Conservation (phyloP, 2,113 vertebrate species). For the Piaya cayana region DNA sequence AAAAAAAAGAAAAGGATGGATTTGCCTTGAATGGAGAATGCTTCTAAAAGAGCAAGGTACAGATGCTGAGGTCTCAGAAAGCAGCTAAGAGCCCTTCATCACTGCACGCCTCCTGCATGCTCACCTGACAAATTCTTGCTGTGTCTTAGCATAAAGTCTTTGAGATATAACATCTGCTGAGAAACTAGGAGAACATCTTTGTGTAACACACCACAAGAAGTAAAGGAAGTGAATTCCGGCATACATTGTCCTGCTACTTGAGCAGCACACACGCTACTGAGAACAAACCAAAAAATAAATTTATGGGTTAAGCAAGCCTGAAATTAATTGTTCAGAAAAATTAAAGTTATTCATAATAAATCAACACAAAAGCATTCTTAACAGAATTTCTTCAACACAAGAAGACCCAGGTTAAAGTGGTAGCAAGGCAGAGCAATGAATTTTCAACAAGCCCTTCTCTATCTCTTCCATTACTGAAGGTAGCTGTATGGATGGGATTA, state of each 20-base stretch:
- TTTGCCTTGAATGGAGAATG: neutral
- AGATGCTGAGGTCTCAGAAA: neutral
- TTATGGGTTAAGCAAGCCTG: neutral
- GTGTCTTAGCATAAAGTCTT: neutral
- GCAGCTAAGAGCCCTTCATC: neutral
- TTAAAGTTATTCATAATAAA: neutral
- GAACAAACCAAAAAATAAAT: neutral
- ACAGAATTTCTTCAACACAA: neutral
- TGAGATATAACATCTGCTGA: neutral
- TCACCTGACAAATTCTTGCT: neutral
- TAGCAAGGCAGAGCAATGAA: neutral
- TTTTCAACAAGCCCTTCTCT: neutral
- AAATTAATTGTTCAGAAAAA: neutral
- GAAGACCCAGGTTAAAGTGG: neutral
- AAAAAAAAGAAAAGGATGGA: neutral
- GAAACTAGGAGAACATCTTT: neutral
- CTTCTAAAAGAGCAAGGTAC: neutral
- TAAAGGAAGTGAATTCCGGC: neutral
- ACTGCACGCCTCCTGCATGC: accelerated
- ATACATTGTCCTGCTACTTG: neutral
- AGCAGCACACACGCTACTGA: neutral
- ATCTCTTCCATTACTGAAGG: neutral
- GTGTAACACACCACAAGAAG: neutral
- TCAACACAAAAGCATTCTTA: neutral
- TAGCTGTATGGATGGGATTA: neutral